These are phyloP conservation scores for Spialia ferax DNA, from an alignment of 2,888 invertebrate genomes.

Conservation along the genomic window DNA sequence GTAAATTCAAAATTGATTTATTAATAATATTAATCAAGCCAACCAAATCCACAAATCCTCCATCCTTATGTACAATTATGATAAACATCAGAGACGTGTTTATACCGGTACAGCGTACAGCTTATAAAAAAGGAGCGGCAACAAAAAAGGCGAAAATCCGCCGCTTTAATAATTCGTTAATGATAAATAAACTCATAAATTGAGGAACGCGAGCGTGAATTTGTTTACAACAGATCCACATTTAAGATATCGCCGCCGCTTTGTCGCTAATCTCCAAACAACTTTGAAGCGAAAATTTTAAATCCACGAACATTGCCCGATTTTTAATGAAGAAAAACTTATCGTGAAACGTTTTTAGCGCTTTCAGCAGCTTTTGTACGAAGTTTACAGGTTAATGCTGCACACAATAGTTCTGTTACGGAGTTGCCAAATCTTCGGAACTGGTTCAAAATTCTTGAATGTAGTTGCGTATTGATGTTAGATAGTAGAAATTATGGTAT, in stretches of 20 bases:
- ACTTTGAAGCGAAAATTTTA: conserved; percentile 84
- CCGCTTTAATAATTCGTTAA: conserved; percentile 86
- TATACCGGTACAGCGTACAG: conserved; percentile 52
- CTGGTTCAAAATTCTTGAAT: neutral
- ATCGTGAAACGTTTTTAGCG: conserved; percentile 47
- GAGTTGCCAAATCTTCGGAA: conserved; percentile 9
- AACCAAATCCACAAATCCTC: conserved; percentile 29
- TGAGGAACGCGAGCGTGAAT: conserved; percentile 77
- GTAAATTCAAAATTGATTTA: neutral
- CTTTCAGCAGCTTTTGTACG: conserved; percentile 51
- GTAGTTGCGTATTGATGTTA: neutral
- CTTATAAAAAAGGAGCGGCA: conserved; percentile 59
- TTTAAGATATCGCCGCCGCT: conserved; percentile 84
- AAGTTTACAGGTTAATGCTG: conserved; percentile 44
- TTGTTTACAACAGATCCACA: conserved; percentile 86
- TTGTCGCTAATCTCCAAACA: conserved; percentile 86
- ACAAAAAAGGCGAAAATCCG: conserved; percentile 71
- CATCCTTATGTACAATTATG: conserved; percentile 58
- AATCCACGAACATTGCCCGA: conserved; percentile 67
- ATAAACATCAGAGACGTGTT: conserved; percentile 70
- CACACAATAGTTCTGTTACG: conserved; percentile 7
- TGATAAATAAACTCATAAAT: conserved; percentile 88
- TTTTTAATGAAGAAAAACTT: conserved; percentile 77
- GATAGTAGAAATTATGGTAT: neutral
- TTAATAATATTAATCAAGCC: conserved; percentile 3